Conservation (phyloP, 2,797 vertebrate species). For the Glyptemys insculpta region DNA sequence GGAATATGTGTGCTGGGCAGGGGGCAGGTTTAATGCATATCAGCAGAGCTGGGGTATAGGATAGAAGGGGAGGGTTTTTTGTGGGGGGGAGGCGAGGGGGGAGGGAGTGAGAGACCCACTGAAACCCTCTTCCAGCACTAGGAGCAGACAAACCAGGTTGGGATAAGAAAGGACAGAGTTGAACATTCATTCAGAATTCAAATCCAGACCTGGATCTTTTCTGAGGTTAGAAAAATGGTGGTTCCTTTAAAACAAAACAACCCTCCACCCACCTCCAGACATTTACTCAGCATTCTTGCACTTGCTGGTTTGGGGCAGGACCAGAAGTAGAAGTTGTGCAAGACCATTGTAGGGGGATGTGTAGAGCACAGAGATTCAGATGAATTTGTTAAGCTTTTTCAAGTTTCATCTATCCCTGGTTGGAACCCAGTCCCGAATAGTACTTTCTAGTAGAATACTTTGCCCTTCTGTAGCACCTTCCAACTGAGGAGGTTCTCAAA, state of each 20-base stretch:
- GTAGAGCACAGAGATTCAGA: conserved; percentile 26
- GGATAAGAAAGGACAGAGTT: neutral
- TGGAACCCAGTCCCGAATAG: neutral
- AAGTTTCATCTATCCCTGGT: neutral
- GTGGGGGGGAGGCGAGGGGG: neutral
- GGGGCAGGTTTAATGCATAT: rapidly evolving
- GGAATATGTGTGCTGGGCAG: neutral
- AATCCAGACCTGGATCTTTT: neutral
- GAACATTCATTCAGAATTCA: neutral
- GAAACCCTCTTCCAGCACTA: rapidly evolving
- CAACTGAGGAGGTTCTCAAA: conserved; percentile 52
- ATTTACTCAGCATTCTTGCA: conserved; percentile 6
- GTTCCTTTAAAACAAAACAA: conserved; percentile 18
- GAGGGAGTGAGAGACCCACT: neutral
- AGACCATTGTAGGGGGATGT: conserved; percentile 9
- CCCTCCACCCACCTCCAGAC: neutral
- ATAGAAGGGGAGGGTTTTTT: neutral
- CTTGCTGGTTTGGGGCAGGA: conserved; percentile 16
- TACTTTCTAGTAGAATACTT: conserved; percentile 5
- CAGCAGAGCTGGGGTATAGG: neutral
- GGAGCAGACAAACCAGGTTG: neutral
- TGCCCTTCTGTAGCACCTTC: conserved; percentile 42
- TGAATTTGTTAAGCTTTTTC: conserved; percentile 43
- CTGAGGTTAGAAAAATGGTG: conserved; percentile 34
- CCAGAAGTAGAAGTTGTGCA: conserved; percentile 1